A percentile compares a stretch with the other conserved stretches of the same genome.
phyloP scores from a whole-genome alignment of 2,888 invertebrate species.

The Amphiduros pacificus region DNA sequence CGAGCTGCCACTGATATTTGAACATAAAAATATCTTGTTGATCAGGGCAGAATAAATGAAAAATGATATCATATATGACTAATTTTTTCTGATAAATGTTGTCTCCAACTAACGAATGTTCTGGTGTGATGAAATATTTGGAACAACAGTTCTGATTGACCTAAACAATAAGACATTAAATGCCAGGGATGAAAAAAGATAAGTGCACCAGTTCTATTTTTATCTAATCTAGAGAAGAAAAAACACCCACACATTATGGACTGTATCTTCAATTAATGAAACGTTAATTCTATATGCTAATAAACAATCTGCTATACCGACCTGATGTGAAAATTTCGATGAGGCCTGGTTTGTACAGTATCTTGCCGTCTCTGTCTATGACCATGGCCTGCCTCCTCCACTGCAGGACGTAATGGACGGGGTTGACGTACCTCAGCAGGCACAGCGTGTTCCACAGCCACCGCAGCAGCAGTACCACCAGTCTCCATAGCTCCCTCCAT shows the following conservation, averaged over 20 bases:
- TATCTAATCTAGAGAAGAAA: too few species aligned
- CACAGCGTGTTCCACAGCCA: conserved; percentile 6
- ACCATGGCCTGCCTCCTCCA: not conserved
- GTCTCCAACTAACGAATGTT: not conserved
- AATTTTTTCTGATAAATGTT: not conserved
- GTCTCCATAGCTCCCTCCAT: conserved; percentile 6
- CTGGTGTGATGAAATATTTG: not conserved
- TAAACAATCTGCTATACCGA: not conserved
- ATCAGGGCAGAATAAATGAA: not conserved
- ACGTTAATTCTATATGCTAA: too few species aligned
- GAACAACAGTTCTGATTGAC: not conserved
- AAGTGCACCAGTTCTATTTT: too few species aligned
- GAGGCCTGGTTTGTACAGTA: not conserved
- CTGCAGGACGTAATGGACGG: not conserved
- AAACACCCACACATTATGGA: too few species aligned
- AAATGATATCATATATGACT: not conserved
- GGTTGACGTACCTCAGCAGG: conserved; percentile 12
- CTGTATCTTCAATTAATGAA: too few species aligned
- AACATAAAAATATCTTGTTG: not conserved
- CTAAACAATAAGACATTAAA: not conserved
- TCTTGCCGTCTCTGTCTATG: not conserved
- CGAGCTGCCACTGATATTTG: conserved; percentile 34
- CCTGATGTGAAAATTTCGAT: not conserved
- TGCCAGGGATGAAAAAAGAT: too few species aligned
- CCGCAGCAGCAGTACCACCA: not conserved